Evolutionary conservation across 2,888 invertebrate genomes (phyloP).

Genomic region (Hedya salicella): DNA sequence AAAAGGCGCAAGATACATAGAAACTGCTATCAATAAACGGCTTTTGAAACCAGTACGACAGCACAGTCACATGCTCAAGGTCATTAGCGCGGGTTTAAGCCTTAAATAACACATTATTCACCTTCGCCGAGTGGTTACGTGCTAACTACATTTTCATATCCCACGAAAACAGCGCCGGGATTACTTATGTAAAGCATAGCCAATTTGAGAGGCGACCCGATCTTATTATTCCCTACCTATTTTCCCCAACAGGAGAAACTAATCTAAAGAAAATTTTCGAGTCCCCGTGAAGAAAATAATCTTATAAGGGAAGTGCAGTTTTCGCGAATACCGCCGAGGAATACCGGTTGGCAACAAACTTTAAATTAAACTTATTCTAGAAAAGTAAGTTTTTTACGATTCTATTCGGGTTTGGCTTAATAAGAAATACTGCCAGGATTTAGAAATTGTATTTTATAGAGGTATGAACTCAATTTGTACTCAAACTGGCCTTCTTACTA

Average conservation of each 20-base stretch:
- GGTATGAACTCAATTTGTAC: too few relatives aligned
- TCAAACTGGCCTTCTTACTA: too few relatives aligned
- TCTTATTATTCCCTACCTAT: slow-evolving; percentile 81
- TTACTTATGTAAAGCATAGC: slow-evolving; percentile 59
- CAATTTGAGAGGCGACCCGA: slow-evolving; percentile 76
- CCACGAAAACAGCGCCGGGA: slow-evolving; percentile 11
- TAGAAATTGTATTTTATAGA: too few relatives aligned
- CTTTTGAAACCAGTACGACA: too few relatives aligned
- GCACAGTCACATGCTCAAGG: too few relatives aligned
- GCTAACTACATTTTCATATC: slow-evolving; percentile 10
- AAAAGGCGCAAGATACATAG: too few relatives aligned
- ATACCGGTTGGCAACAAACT: slow-evolving; percentile 75
- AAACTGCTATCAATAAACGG: too few relatives aligned
- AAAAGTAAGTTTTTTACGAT: slow-evolving; percentile 67
- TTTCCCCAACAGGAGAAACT: slow-evolving; percentile 83
- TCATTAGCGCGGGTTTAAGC: too few relatives aligned
- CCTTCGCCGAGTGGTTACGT: neutral
- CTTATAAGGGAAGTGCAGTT: slow-evolving; percentile 83
- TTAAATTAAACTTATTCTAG: slow-evolving; percentile 79
- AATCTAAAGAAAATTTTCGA: slow-evolving; percentile 85
- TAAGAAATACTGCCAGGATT: slow-evolving; percentile 8
- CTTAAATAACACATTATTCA: neutral
- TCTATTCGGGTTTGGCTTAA: slow-evolving; percentile 23
- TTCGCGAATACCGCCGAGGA: slow-evolving; percentile 74
- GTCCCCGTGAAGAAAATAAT: slow-evolving; percentile 80